Evolutionary conservation across 2,888 invertebrate genomes (phyloP).

Genomic region (Acrobasis suavella): DNA sequence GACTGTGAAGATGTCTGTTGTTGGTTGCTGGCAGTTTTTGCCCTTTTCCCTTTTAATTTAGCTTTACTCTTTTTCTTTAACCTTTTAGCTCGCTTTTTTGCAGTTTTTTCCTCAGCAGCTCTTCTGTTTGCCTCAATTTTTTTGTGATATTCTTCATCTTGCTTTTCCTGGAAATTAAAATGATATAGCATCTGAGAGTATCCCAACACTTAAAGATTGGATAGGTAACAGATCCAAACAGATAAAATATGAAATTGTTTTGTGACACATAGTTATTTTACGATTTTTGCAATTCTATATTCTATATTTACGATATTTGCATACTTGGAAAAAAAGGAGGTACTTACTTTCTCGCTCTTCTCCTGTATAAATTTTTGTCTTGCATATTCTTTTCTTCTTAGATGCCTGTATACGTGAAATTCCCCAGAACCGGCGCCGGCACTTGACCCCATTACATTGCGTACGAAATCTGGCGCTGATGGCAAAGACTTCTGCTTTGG

Average conservation of each 20-base stretch:
- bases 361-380: constrained; percentile 96
- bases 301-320: no score
- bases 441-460: constrained; percentile 99
- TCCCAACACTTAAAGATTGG: no score
- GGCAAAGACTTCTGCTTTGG: constrained; percentile 90
- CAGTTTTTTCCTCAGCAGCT: constrained; percentile 90
- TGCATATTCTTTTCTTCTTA: constrained; percentile 97
- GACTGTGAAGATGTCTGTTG: constrained; percentile 54
- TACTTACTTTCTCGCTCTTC: constrained; percentile 89
- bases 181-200: background rate
- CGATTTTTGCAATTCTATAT: no score
- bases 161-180: constrained; percentile 84
- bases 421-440: constrained; percentile 99
- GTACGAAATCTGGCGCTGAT: constrained; percentile 95
- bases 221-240: no score
- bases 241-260: no score
- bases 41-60: constrained; percentile 67
- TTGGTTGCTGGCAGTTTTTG: constrained; percentile 51
- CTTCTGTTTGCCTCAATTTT: constrained; percentile 90
- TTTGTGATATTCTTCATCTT: constrained; percentile 91
- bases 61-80: constrained; percentile 86
- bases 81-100: constrained; percentile 95
- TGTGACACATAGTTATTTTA: no score
- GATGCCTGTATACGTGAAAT: constrained; percentile 98
- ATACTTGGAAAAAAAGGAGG: background rate